These are phyloP conservation scores for Sceliomorpha sp. DNA, from an alignment of 2,888 invertebrate species.

Conservation along the genomic window DNA sequence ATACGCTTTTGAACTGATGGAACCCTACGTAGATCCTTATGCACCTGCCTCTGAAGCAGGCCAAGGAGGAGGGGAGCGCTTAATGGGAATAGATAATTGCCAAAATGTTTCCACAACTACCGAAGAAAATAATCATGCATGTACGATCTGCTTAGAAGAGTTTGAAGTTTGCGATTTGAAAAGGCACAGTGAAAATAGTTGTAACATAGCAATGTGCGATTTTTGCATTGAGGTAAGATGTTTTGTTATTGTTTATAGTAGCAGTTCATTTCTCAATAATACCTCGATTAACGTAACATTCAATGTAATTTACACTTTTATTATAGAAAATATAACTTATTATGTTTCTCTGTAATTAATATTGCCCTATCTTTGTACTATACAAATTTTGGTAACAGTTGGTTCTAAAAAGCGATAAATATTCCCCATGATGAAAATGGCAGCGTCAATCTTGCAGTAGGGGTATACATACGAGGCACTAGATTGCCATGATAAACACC, in stretches of 20 bases:
- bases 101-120: slow-evolving; percentile 60
- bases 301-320: too few relatives aligned
- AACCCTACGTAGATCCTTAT: slow-evolving; percentile 73
- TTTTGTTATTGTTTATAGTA: slow-evolving; percentile 27
- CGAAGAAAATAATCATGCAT: slow-evolving; percentile 67
- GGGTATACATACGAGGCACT: slow-evolving; percentile 85
- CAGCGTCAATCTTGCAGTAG: slow-evolving; percentile 89
- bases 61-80: slow-evolving; percentile 64
- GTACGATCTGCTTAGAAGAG: slow-evolving; percentile 84
- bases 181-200: slow-evolving; percentile 82
- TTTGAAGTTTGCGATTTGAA: slow-evolving; percentile 82
- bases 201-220: slow-evolving; percentile 82
- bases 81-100: slow-evolving; percentile 63
- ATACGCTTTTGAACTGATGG: slow-evolving; percentile 80
- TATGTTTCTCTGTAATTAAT: too few relatives aligned
- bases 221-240: slow-evolving; percentile 82
- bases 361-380: too few relatives aligned
- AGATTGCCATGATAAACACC: slow-evolving; percentile 82
- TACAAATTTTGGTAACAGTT: too few relatives aligned
- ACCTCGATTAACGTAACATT: too few relatives aligned
- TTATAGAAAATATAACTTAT: too few relatives aligned
- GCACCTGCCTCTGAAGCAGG: slow-evolving; percentile 53
- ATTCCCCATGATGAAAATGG: slow-evolving; percentile 80
- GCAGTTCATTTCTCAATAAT: neutral
- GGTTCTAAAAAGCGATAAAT: too few relatives aligned